phyloP scores from a whole-genome alignment of 2,113 vertebrate species.

The Phoxinus phoxinus region DNA sequence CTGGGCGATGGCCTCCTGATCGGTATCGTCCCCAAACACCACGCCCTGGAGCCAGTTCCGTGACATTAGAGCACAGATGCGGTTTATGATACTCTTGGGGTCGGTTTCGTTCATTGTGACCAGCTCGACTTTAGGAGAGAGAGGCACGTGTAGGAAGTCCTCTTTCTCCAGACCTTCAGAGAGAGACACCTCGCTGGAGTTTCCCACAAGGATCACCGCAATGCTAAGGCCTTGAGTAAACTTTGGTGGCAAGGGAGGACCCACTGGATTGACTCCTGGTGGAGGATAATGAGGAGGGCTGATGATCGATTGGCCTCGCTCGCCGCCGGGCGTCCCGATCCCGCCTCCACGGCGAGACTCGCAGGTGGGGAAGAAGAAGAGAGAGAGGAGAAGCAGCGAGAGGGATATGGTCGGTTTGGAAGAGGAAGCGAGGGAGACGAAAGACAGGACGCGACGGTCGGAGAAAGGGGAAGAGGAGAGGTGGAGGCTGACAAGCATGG shows the following conservation, averaged over 20 bases:
- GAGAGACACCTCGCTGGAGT: constrained; percentile 94
- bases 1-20: constrained; percentile 99
- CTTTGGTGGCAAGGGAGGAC: constrained; percentile 71
- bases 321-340: constrained; percentile 57
- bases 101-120: constrained; percentile 98
- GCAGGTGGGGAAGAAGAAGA: constrained; percentile 71
- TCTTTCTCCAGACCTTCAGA: constrained; percentile 96
- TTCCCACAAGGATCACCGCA: constrained; percentile 96
- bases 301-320: constrained; percentile 65
- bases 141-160: constrained; percentile 96
- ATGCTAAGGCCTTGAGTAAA: constrained; percentile 85
- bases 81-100: constrained; percentile 97
- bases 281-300: constrained; percentile 76
- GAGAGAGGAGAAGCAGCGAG: constrained; percentile 57
- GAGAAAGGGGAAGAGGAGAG: constrained; percentile 72
- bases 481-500: constrained; percentile 81
- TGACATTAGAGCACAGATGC: constrained; percentile 95
- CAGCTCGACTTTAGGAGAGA: constrained; percentile 93
- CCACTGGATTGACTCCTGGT: constrained; percentile 55
- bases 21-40: constrained; percentile 97
- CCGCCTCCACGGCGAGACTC: constrained; percentile 72
- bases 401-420: constrained; percentile 41
- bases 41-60: constrained; percentile 95
- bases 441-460: constrained; percentile 66
- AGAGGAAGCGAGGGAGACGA: constrained; percentile 53